These are phyloP conservation scores for Cotesia vestalis DNA, from an alignment of 1,140 invertebrate genomes.

Conservation along the genomic window DNA sequence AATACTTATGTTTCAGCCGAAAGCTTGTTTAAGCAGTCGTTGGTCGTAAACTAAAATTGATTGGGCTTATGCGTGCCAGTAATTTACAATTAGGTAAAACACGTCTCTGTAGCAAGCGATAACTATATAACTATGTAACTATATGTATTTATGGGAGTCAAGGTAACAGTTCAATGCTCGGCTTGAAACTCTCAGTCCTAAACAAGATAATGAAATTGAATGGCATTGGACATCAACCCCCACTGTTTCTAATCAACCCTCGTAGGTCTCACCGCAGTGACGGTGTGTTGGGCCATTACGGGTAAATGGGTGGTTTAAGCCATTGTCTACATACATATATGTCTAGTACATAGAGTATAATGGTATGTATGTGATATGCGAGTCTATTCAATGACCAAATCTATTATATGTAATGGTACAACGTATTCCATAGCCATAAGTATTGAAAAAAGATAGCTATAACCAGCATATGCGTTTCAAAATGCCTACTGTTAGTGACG, in stretches of 20 bases:
- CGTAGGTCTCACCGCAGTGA: conserved; percentile 22
- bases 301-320: conserved; percentile 24
- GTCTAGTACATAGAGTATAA: too few species aligned
- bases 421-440: background rate
- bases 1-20: too few species aligned
- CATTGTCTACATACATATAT: background rate
- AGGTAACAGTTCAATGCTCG: too few species aligned
- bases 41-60: background rate
- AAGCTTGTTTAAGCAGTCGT: too few species aligned
- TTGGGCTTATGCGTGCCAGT: conserved; percentile 9
- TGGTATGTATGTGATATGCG: too few species aligned
- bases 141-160: conserved; percentile 8
- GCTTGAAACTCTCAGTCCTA: conserved; percentile 12
- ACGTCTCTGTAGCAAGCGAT: too few species aligned
- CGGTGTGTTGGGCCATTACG: conserved; percentile 4
- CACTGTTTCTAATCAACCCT: conserved; percentile 25
- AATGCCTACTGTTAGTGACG: background rate
- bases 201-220: conserved; percentile 36
- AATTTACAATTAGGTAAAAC: background rate
- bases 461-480: conserved; percentile 25
- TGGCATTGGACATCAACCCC: conserved; percentile 25
- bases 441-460: background rate
- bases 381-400: too few species aligned
- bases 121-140: background rate
- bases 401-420: background rate